Evolutionary conservation across 2,888 invertebrate species (phyloP), one percentile per base, ranked within the genome.

Genomic region (Agrotis exclamationis): DNA sequence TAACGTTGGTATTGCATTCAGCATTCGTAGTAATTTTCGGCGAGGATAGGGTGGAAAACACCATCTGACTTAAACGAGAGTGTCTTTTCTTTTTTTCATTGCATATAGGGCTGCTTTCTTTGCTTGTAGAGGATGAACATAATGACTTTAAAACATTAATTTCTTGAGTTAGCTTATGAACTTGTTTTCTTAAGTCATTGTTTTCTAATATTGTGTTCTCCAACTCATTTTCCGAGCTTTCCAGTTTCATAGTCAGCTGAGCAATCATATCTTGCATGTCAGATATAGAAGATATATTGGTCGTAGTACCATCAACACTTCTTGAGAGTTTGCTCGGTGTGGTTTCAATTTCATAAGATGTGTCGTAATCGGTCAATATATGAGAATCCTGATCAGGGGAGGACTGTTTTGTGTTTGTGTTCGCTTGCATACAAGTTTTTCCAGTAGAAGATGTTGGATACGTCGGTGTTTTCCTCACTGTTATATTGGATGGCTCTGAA

Each of bases 321-420:
- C n/a, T n/a, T 28, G 24, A 28, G 24, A 50, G n/a, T 50, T 50
- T 50, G n/a, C n/a, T 50, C n/a, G 50, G 50, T n/a, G n/a, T n/a
- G 2, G 50, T 50, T n/a, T 50, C 50, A 50, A n/a, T 4, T 20
- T 50, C 50, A 50, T 50, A 50, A 20, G 50, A 50, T 50, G 50
- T 50, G n/a, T 50, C 50, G 20, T 50, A 50, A n/a, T 50, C 50
- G n/a, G 50, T 50, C 11, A 50, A n/a, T n/a, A 50, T 50, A n/a
- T 50, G 20, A 11, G 50, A 50, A 11, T 51, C 51, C 24, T 28
- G 24, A 3, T 28, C 24, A 28, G 24, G 24, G 24, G 24, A 28
- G 24, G 24, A 28, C 24, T 28, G 24, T 28, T 28, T 28, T 28
- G 24, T 28, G 24, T 28, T 28, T 28, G 24, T 28, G 24, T 28